Percentiles rank a stretch among this genome's conserved stretches.
phyloP scores from a whole-genome alignment of 2,888 invertebrate genomes.

The Melanotus villosus region DNA sequence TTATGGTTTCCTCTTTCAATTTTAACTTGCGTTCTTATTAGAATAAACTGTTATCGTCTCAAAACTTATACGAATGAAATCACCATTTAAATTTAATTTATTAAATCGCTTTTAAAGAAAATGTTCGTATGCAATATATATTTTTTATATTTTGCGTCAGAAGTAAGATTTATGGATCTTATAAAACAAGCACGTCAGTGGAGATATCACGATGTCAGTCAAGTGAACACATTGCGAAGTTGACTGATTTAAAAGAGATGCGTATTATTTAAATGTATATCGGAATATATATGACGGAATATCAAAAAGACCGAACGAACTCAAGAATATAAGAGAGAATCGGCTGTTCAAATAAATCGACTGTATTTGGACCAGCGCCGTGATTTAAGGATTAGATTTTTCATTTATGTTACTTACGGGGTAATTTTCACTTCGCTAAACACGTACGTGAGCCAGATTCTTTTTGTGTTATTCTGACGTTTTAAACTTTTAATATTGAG shows the following conservation, averaged over 20 bases:
- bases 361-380: neutral
- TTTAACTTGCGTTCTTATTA: neutral
- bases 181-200: slow-evolving; percentile 17
- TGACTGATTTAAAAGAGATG: slow-evolving; percentile 25
- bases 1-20: neutral
- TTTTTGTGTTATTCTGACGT: no score
- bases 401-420: no score
- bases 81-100: no score
- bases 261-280: slow-evolving; percentile 23
- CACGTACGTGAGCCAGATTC: no score
- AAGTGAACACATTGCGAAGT: slow-evolving; percentile 10
- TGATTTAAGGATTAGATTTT: neutral
- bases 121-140: neutral
- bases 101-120: no score
- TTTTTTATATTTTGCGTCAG: neutral
- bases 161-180: slow-evolving; percentile 9
- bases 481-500: no score
- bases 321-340: neutral
- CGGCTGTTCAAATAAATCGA: neutral
- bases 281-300: slow-evolving; percentile 3
- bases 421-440: no score
- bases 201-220: slow-evolving; percentile 23
- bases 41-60: neutral
- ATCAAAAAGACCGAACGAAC: neutral
- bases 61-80: no score